phyloP scores from a whole-genome alignment of 2,888 invertebrate genomes.

The Drosophila vallismaia region DNA sequence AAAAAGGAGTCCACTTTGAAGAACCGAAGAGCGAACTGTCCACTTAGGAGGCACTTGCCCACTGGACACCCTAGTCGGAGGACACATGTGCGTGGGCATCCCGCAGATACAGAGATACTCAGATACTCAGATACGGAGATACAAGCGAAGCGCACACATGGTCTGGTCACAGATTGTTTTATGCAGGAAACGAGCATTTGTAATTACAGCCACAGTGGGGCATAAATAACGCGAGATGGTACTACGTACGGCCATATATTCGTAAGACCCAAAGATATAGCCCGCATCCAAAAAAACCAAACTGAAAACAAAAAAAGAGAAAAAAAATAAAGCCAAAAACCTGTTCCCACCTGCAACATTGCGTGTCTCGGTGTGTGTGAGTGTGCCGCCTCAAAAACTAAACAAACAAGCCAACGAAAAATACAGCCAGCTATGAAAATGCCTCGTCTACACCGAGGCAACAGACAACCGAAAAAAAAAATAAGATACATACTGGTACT shows the following conservation, averaged over 20 bases:
- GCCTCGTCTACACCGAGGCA: slow-evolving; percentile 17
- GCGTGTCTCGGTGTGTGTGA: slow-evolving; percentile 39
- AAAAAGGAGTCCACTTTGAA: slow-evolving; percentile 19
- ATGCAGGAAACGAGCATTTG: slow-evolving; percentile 45
- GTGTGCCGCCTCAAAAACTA: slow-evolving; percentile 71
- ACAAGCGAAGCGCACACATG: slow-evolving; percentile 29
- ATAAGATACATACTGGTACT: slow-evolving; percentile 43
- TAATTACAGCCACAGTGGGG: slow-evolving; percentile 75
- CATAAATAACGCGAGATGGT: slow-evolving; percentile 68
- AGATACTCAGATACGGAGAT: slow-evolving; percentile 2
- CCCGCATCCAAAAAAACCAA: slow-evolving; percentile 62
- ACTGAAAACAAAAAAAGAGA: not conserved
- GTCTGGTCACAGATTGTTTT: slow-evolving; percentile 35
- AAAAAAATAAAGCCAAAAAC: slow-evolving; percentile 42
- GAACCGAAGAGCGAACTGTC: slow-evolving; percentile 13
- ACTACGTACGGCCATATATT: not conserved
- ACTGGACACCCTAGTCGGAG: slow-evolving; percentile 6
- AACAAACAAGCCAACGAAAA: slow-evolving; percentile 78
- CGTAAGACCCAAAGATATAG: slow-evolving; percentile 68
- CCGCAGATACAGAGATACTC: slow-evolving; percentile 9
- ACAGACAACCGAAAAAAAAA: slow-evolving; percentile 45
- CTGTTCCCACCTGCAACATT: slow-evolving; percentile 78
- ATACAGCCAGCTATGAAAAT: slow-evolving; percentile 65
- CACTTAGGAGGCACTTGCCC: slow-evolving; percentile 27
- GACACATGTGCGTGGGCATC: slow-evolving; percentile 49